These are phyloP conservation scores for Scleropages formosus DNA, from an alignment of 2,797 vertebrate species.

Conservation along the genomic window DNA sequence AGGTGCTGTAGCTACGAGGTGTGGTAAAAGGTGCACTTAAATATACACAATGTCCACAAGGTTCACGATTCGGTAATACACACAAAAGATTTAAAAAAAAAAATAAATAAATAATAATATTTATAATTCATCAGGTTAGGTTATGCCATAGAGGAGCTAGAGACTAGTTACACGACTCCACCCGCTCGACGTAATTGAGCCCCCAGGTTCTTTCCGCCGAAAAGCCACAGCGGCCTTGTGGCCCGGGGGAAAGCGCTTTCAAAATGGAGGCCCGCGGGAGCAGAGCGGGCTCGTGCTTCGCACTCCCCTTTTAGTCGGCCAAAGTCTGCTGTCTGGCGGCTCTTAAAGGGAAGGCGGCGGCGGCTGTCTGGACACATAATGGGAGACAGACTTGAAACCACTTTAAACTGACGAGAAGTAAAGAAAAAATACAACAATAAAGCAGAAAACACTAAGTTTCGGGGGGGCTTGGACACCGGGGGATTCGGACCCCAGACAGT, in stretches of 20 bases:
- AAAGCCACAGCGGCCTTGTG: not conserved
- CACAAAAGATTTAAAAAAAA: no score
- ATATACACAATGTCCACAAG: no score
- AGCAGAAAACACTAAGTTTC: no score
- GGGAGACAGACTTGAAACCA: constrained; percentile 23
- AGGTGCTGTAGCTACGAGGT: no score
- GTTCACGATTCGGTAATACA: no score
- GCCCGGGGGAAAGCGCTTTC: not conserved
- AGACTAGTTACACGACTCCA: no score
- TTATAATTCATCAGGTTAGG: no score
- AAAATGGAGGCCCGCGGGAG: constrained; percentile 34
- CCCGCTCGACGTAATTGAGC: not conserved
- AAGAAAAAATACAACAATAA: no score
- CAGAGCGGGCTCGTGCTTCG: not conserved
- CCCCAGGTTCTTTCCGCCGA: not conserved
- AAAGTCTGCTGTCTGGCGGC: constrained; percentile 60
- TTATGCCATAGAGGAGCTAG: no score
- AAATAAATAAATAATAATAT: no score
- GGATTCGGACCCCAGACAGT: not conserved
- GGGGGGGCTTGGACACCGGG: no score
- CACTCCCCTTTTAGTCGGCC: constrained; percentile 58
- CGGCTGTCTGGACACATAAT: constrained; percentile 39
- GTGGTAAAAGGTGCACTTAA: no score
- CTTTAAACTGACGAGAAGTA: constrained; percentile 5
- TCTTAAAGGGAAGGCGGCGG: constrained; percentile 63